phyloP scores from a whole-genome alignment of 2,113 vertebrate species.

The Myiagra hebetior region DNA sequence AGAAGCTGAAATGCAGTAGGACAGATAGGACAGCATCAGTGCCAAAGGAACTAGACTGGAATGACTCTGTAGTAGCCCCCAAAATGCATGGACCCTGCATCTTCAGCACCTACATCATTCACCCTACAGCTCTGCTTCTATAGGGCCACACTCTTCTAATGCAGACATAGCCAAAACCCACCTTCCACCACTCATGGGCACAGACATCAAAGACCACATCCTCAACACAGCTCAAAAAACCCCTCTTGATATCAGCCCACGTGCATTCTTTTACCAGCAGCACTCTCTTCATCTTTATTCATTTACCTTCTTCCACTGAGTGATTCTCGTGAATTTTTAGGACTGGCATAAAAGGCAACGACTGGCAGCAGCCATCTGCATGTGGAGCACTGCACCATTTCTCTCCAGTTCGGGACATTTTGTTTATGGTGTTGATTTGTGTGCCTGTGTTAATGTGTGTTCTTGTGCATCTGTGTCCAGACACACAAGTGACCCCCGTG shows the following conservation, averaged over 20 bases:
- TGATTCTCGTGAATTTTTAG: neutral
- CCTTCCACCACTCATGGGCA: neutral
- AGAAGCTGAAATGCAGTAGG: neutral
- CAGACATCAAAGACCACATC: neutral
- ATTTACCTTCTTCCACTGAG: neutral
- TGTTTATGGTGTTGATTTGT: neutral
- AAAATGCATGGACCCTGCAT: neutral
- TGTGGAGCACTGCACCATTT: neutral
- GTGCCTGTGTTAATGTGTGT: neutral
- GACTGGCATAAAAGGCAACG: neutral
- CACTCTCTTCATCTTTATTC: neutral
- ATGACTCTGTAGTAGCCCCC: neutral
- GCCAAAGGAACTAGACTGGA: neutral
- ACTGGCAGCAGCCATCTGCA: neutral
- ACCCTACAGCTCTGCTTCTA: neutral
- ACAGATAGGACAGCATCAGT: rapidly evolving
- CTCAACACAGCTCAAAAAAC: neutral
- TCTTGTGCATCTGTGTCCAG: neutral
- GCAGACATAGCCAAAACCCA: neutral
- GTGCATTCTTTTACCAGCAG: neutral
- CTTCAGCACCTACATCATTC: neutral
- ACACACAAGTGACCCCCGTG: neutral
- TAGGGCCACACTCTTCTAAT: neutral
- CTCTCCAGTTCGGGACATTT: neutral
- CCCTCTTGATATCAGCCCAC: neutral